Percentiles rank a stretch among this genome's conserved stretches.
These are phyloP conservation scores for Barypeithes pellucidus DNA, from an alignment of 2,888 invertebrate genomes.

Conservation along the genomic window DNA sequence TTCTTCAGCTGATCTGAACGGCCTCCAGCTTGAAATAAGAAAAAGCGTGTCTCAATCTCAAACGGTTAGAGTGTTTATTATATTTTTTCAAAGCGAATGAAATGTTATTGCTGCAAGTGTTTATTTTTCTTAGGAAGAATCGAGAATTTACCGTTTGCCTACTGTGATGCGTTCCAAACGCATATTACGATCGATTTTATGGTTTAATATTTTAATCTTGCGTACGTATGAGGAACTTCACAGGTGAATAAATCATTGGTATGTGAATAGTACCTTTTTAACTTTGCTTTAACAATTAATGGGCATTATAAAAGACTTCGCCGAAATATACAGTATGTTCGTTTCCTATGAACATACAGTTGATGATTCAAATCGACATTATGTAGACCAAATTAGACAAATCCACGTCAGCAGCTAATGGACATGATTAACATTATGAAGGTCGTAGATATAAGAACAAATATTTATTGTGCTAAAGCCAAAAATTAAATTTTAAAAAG, in stretches of 20 bases:
- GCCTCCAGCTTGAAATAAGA: conserved; percentile 19
- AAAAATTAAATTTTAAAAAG: no score
- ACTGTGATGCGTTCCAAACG: conserved; percentile 22
- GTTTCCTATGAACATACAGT: no score
- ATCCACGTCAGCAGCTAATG: no score
- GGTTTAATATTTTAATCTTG: conserved; percentile 27
- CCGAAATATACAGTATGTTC: not conserved
- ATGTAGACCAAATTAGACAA: no score
- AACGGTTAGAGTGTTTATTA: conserved; percentile 35
- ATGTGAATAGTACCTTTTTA: conserved; percentile 19
- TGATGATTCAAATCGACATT: no score
- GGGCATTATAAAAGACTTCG: not conserved
- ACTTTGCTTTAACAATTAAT: not conserved
- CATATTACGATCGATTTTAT: conserved; percentile 33
- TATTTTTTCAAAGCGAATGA: conserved; percentile 43
- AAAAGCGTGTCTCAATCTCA: conserved; percentile 20
- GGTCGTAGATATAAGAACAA: no score
- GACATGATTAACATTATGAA: no score
- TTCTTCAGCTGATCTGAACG: conserved; percentile 25
- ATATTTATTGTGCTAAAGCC: no score
- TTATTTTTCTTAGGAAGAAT: conserved; percentile 44
- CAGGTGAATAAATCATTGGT: conserved; percentile 28
- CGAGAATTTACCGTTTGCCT: conserved; percentile 21
- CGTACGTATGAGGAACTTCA: conserved; percentile 25
- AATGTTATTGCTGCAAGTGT: conserved; percentile 34